Base-by-base conservation (phyloP, 1,140 invertebrate species). In the Cryptotermes secundus region DNA sequence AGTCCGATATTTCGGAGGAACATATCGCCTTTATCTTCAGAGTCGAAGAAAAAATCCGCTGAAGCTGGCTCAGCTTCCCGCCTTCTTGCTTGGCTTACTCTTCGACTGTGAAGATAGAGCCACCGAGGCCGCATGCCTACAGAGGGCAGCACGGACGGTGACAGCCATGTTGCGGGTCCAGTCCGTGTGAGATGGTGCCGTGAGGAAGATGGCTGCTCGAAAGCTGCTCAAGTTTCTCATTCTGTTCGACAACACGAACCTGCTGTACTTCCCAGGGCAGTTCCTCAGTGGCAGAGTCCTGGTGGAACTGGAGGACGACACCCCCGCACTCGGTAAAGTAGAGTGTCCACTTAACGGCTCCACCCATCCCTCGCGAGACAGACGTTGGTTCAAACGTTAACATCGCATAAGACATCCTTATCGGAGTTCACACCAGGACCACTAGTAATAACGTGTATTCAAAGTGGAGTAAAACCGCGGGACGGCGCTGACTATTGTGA, bases 171-270 rank as follows among this genome's bases (percentile, higher is more conserved):
- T 72, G 26, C 4, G 6, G 7, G 3, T 16, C 6, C 59, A 72
- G 59, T 72, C 59, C 2, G n/a, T 72, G 59, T 72, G 59, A 72
- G 59, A 72, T 72, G 59, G 59, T 72, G 59, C 7, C 59, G 59
- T 31, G 26, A 26, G n/a, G 59, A 72, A 31, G 59, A 72, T 72
- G 59, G 9, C 59, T 95, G 94, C 96, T 83, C 92, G 95, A 87
- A 98, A 98, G 90, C 91, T 98, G 86, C 92, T 96, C 86, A 98
- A 98, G 90, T 98, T 98, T 90, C 91, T 98, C 35, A 98, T 98
- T 87, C 92, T 98, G 72, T 97, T 98, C 90, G 97, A 98, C 89
- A 98, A 98, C 89, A 96, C 96, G 49, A 97, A 96, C 87, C 91
- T 98, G 45, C 90, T 98, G 59, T 98, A 98, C 89, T 98, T 98